Percentiles rank a stretch among this genome's conserved stretches.
Evolutionary conservation across 2,797 vertebrate species (phyloP).

Genomic region (Tauraco hartlaubi): DNA sequence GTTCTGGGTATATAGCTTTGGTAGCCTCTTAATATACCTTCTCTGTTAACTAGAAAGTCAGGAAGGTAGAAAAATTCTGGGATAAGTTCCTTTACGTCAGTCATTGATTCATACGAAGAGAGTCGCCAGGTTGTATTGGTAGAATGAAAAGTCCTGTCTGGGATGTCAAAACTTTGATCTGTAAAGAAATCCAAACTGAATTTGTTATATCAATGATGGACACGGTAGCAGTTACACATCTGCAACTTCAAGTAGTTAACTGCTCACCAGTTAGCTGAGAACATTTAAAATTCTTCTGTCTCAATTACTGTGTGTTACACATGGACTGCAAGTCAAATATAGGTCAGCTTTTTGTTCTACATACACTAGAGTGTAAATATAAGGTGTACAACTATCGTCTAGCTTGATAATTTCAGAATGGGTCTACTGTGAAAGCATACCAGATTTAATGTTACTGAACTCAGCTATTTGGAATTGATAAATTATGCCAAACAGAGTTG

Average conservation of each 20-base stretch:
- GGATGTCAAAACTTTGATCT: slow-evolving; percentile 99
- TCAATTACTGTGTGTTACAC: neutral
- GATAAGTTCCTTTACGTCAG: slow-evolving; percentile 97
- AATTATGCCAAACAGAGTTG: neutral
- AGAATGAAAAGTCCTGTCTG: slow-evolving; percentile 98
- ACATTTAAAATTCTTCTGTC: neutral
- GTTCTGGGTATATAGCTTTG: neutral
- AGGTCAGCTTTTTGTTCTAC: neutral
- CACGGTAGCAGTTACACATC: neutral
- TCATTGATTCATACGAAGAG: slow-evolving; percentile 98
- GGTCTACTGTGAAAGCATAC: neutral
- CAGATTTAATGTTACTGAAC: neutral
- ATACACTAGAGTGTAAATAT: neutral
- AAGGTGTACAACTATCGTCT: neutral
- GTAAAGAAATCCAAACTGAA: slow-evolving; percentile 64
- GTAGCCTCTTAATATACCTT: slow-evolving; percentile 82
- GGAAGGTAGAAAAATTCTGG: slow-evolving; percentile 99
- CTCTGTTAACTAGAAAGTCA: slow-evolving; percentile 97
- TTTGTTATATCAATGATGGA: neutral
- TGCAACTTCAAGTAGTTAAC: neutral
- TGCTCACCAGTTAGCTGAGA: neutral
- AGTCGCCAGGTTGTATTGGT: slow-evolving; percentile 99
- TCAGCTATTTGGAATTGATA: neutral
- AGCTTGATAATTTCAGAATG: neutral
- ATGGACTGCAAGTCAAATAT: neutral